Base-by-base conservation (phyloP, 2,113 vertebrate species). In the Ameiurus melas region DNA sequence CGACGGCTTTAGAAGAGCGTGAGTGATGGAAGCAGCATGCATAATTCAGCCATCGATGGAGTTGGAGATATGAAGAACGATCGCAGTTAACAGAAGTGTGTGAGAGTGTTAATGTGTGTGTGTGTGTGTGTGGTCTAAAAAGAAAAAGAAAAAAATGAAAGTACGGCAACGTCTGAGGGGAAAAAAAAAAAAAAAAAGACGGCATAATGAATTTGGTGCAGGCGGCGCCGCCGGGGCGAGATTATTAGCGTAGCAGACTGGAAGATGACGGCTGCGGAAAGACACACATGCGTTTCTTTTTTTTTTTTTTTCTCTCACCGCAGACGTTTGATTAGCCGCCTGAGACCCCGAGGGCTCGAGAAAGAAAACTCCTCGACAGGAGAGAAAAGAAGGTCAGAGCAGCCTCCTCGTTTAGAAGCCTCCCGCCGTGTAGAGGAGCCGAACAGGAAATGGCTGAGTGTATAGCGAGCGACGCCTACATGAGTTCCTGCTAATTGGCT, bases 171-270 rank as follows among this genome's bases (percentile, higher is more conserved):
- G 22, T 85, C 17, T 75, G n/a, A 39, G 51, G 13, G 4, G 1
- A 16, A 9, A 27, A 5, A 25, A 30, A 57, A 22, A 9, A 27
- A 5, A 25, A 22, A 57, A 71, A 53, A 73, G 78, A 68, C 57
- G 25, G 90, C 75, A 87, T 91, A 91, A 91, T 90, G 87, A 90
- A 82, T 89, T 89, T 89, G 85, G 87, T 83, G 87, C 62, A 77
- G 71, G 79, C 70, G 58, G 47, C 55, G 79, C 90, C 85, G 85
- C 36, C 64, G 86, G 89, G 88, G 70, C 73, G 83, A 85, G 90
- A 90, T 92, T 90, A 87, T 85, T 83, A 77, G 90, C 68, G 89
- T 43, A 87, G 79, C 60, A 57, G 71, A 87, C 53, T 89, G 80
- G 82, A 84, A 89, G 89, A 88, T 83, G 87, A 79, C 47, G 88